phyloP scores from a whole-genome alignment of 2,797 vertebrate genomes.

The Tapirus indicus region DNA sequence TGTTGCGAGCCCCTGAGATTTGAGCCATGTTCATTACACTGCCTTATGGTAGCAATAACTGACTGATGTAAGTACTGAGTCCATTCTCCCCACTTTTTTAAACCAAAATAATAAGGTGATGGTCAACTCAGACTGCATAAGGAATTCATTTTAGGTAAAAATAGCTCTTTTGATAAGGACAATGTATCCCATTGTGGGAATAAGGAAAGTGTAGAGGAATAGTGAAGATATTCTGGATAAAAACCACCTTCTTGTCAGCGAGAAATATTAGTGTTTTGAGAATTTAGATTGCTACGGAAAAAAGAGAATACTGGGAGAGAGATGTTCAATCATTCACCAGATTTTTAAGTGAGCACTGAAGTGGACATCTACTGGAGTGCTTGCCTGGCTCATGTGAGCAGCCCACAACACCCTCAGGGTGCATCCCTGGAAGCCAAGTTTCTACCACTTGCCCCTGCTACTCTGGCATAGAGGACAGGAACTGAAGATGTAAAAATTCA shows the following conservation, averaged over 20 bases:
- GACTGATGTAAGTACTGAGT: neutral
- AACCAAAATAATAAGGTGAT: neutral
- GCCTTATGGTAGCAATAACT: neutral
- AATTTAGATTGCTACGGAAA: slow-evolving; percentile 45
- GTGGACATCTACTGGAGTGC: neutral
- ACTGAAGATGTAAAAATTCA: neutral
- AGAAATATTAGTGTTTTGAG: slow-evolving; percentile 6
- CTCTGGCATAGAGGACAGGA: neutral
- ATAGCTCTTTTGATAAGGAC: slow-evolving; percentile 2
- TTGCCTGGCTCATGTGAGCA: neutral
- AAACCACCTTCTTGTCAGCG: neutral
- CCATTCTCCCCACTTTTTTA: neutral
- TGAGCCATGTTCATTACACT: neutral
- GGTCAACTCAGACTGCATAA: neutral
- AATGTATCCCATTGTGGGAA: neutral
- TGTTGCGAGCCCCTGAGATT: neutral
- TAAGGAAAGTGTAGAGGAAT: neutral
- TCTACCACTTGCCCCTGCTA: neutral
- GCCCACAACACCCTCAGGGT: too few relatives aligned
- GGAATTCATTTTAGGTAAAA: slow-evolving; percentile 43
- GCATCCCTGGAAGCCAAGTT: neutral
- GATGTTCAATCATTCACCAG: neutral
- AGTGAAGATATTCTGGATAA: neutral
- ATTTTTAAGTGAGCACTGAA: slow-evolving; percentile 3
- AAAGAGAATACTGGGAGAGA: neutral